A percentile compares a stretch with the other conserved stretches of the same genome.
Evolutionary conservation across 1,140 invertebrate species (phyloP).

Genomic region (Nasonia giraulti): DNA sequence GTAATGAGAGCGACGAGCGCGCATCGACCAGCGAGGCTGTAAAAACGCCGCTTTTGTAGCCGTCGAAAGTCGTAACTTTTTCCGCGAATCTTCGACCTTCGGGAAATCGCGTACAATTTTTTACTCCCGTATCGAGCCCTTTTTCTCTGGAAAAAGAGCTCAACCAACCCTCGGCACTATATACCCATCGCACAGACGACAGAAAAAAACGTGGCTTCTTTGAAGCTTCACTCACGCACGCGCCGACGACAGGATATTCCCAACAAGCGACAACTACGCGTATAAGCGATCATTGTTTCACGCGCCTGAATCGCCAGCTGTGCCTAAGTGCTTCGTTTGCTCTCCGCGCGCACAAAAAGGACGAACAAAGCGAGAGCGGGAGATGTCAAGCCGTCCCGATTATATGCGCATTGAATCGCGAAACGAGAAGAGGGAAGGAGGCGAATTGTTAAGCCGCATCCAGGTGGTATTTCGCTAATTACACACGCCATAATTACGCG

Average conservation of each 20-base stretch:
- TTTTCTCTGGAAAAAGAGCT: no score
- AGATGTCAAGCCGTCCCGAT: constrained; percentile 20
- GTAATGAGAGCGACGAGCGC: neutral
- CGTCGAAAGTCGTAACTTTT: no score
- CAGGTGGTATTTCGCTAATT: constrained; percentile 55
- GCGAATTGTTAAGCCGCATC: constrained; percentile 55
- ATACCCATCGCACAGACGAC: no score
- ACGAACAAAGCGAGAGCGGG: constrained; percentile 14
- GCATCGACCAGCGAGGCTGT: neutral
- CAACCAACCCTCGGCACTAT: neutral
- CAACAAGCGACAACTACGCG: neutral
- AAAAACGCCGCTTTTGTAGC: neutral
- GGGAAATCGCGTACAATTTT: no score
- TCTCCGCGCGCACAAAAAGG: constrained; percentile 21
- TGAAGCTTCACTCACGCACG: neutral
- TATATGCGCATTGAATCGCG: constrained; percentile 18
- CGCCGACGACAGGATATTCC: neutral
- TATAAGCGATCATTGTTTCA: constrained; percentile 4
- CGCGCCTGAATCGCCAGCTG: constrained; percentile 2
- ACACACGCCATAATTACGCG: constrained; percentile 52
- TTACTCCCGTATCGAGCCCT: no score
- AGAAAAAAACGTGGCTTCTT: neutral
- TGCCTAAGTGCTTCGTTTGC: neutral
- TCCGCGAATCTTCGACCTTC: no score
- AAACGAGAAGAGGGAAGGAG: constrained; percentile 9